Conservation (phyloP, 2,888 invertebrate species). For the Seira musarum region DNA sequence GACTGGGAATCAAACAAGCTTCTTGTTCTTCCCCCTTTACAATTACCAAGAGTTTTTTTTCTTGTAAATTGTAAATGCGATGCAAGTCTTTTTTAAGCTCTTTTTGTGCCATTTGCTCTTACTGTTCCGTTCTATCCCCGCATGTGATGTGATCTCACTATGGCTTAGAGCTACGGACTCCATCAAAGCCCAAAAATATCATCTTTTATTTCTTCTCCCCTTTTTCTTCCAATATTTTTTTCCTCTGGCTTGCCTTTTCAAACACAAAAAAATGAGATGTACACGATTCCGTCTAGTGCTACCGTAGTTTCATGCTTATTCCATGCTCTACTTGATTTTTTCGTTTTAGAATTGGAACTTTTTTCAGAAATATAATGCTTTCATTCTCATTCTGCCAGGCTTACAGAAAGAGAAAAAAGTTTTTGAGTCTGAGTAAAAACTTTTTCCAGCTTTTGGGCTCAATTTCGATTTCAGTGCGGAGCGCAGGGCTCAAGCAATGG, state of each 20-base stretch:
- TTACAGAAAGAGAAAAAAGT: not conserved
- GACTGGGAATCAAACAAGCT: constrained; percentile 9
- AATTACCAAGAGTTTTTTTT: constrained; percentile 3
- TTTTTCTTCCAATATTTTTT: not conserved
- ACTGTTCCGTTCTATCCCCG: not conserved
- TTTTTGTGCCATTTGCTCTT: constrained; percentile 9
- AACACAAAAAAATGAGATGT: constrained; percentile 11
- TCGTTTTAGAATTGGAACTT: not conserved
- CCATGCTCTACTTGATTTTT: constrained; percentile 12
- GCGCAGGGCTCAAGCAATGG: too few relatives aligned
- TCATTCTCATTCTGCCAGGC: not conserved
- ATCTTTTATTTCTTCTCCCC: constrained; percentile 17
- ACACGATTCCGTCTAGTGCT: not conserved
- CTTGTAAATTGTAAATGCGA: not conserved
- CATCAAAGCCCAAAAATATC: constrained; percentile 11
- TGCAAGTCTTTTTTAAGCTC: constrained; percentile 23
- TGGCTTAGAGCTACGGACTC: constrained; percentile 6
- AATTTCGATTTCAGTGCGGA: not conserved
- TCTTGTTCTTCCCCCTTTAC: not conserved
- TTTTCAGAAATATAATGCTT: constrained; percentile 5
- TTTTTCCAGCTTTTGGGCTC: constrained; percentile 6
- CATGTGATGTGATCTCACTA: not conserved
- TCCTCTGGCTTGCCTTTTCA: constrained; percentile 18
- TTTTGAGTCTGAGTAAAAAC: not conserved
- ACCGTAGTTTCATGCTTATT: not conserved